Conservation (phyloP, 2,113 vertebrate species). For the Theropithecus gelada region DNA sequence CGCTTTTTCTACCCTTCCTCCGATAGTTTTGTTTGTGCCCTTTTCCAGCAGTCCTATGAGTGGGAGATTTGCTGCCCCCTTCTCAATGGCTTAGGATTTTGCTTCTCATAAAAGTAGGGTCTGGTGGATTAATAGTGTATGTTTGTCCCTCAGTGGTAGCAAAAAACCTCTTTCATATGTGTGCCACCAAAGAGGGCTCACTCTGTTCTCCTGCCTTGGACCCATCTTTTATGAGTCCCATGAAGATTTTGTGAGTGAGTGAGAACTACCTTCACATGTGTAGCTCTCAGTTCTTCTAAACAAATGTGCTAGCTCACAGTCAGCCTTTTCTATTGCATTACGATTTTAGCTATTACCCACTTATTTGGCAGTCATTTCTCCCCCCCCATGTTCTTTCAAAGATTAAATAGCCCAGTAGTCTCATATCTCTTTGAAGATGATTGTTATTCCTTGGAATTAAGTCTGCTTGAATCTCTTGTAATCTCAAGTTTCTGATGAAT, state of each 20-base stretch:
- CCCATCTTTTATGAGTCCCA: neutral
- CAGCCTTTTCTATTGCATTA: neutral
- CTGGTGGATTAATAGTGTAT: neutral
- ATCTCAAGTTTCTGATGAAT: neutral
- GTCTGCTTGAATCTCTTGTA: neutral
- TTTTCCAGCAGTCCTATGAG: neutral
- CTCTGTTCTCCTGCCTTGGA: neutral
- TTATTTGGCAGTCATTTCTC: neutral
- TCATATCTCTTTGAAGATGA: neutral
- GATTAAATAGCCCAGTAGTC: neutral
- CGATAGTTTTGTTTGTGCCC: neutral
- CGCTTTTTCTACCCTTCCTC: neutral
- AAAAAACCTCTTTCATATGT: neutral
- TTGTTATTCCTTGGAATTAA: neutral
- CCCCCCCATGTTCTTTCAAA: neutral
- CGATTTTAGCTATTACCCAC: neutral
- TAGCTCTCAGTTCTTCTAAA: neutral
- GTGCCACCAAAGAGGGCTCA: neutral
- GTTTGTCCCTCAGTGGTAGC: neutral
- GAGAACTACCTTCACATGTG: neutral
- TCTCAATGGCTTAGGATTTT: neutral
- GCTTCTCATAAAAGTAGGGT: neutral
- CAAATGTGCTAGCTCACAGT: neutral
- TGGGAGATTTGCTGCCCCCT: neutral
- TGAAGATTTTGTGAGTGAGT: neutral